Evolutionary conservation across 2,888 invertebrate genomes (phyloP).

Genomic region (Pomacea canaliculata): DNA sequence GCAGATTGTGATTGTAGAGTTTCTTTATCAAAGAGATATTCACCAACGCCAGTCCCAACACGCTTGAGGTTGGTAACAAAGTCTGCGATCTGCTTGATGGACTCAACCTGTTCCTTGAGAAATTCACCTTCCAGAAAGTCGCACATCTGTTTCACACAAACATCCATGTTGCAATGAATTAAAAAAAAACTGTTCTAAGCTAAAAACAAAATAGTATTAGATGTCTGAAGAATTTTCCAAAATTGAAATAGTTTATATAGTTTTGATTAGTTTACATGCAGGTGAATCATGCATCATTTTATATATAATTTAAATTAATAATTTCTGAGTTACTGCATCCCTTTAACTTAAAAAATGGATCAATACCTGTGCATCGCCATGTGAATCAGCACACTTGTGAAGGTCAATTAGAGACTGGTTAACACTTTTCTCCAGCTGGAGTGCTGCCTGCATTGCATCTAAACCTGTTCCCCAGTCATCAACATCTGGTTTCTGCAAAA

Average conservation of each 20-base stretch:
- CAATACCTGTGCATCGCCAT: constrained; percentile 77
- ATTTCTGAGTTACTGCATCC: no score
- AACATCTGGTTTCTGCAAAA: constrained; percentile 68
- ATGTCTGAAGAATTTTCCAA: no score
- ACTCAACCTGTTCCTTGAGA: constrained; percentile 71
- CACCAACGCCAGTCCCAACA: constrained; percentile 74
- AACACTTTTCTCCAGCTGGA: constrained; percentile 83
- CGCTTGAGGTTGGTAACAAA: constrained; percentile 79
- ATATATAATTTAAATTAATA: no score
- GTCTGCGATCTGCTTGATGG: constrained; percentile 77
- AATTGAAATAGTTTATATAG: no score
- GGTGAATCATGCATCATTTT: no score
- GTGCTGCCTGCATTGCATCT: constrained; percentile 80
- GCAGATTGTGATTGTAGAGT: constrained; percentile 40
- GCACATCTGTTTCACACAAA: constrained; percentile 71
- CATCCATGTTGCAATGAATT: neutral
- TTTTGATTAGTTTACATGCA: no score
- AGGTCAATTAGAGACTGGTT: constrained; percentile 80
- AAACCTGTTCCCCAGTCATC: constrained; percentile 79
- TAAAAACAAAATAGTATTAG: no score
- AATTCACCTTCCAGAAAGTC: constrained; percentile 82
- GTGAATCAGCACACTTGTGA: constrained; percentile 77
- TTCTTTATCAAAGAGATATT: constrained; percentile 74
- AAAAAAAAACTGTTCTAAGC: no score
- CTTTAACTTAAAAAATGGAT: no score